A percentile compares a stretch with the other conserved stretches of the same genome.
Conservation (phyloP, 2,888 invertebrate genomes). For the Oscheius sp. region DNA sequence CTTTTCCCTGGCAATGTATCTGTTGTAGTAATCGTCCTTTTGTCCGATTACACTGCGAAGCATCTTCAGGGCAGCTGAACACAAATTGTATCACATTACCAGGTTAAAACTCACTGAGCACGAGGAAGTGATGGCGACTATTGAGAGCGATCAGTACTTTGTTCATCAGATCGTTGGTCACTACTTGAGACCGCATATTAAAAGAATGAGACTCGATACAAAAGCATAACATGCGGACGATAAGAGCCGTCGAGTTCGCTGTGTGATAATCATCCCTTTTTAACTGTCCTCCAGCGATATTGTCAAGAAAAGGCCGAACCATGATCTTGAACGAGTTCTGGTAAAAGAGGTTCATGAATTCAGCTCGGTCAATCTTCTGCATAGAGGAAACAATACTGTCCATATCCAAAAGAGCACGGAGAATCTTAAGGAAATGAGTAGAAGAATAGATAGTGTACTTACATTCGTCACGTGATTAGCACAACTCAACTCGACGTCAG, state of each 20-base stretch:
- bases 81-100: neutral
- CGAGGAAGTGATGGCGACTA: slow-evolving; percentile 79
- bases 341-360: slow-evolving; percentile 97
- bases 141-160: slow-evolving; percentile 82
- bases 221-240: slow-evolving; percentile 93
- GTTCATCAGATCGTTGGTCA: slow-evolving; percentile 93
- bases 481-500: slow-evolving; percentile 90
- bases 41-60: slow-evolving; percentile 95
- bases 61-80: slow-evolving; percentile 86
- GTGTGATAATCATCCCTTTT: slow-evolving; percentile 87
- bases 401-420: slow-evolving; percentile 63
- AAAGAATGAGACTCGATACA: slow-evolving; percentile 92
- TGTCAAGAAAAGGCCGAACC: slow-evolving; percentile 92
- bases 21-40: slow-evolving; percentile 97
- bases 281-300: slow-evolving; percentile 76
- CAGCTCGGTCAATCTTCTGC: slow-evolving; percentile 91
- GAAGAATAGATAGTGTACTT: neutral
- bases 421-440: slow-evolving; percentile 40
- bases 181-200: slow-evolving; percentile 90
- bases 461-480: slow-evolving; percentile 94
- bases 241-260: slow-evolving; percentile 91
- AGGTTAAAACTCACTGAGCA: slow-evolving; percentile 78
- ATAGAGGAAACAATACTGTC: slow-evolving; percentile 64
- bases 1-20: slow-evolving; percentile 92
- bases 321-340: slow-evolving; percentile 95